phyloP scores from a whole-genome alignment of 2,113 vertebrate genomes.

The Meles meles region DNA sequence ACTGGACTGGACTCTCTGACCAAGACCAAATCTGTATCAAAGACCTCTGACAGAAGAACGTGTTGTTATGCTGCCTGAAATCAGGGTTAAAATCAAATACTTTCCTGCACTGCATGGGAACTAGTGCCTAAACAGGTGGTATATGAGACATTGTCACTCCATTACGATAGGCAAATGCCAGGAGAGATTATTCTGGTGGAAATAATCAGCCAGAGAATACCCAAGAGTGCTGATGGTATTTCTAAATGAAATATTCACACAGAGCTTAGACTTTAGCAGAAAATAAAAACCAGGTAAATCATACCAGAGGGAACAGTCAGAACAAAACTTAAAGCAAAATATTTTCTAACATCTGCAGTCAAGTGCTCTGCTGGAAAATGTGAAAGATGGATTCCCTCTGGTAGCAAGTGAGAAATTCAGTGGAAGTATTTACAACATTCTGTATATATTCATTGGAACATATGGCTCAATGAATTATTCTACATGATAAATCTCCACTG shows the following conservation, averaged over 20 bases:
- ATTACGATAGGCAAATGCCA: conserved; percentile 24
- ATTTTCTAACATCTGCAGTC: conserved; percentile 68
- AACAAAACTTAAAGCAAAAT: conserved; percentile 71
- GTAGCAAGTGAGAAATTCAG: conserved; percentile 70
- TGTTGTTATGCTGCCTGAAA: neutral
- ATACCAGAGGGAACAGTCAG: conserved; percentile 51
- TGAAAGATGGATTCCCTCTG: conserved; percentile 63
- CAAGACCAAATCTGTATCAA: neutral
- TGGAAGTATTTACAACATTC: conserved; percentile 68
- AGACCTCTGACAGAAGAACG: neutral
- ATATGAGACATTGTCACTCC: neutral
- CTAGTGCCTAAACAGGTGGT: conserved; percentile 33
- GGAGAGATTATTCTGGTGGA: conserved; percentile 36
- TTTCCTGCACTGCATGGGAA: neutral
- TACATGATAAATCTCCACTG: conserved; percentile 72
- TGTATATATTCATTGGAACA: conserved; percentile 70
- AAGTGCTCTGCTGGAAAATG: conserved; percentile 61
- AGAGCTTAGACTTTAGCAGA: conserved; percentile 44
- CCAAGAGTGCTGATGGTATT: neutral
- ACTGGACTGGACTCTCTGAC: neutral
- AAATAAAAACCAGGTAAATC: conserved; percentile 65
- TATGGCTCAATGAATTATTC: conserved; percentile 75
- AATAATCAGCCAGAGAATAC: conserved; percentile 43
- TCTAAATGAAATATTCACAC: conserved; percentile 60
- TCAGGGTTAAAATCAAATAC: neutral